These are phyloP conservation scores for Sminthurides aquaticus DNA, from an alignment of 2,888 invertebrate genomes.

Conservation along the genomic window DNA sequence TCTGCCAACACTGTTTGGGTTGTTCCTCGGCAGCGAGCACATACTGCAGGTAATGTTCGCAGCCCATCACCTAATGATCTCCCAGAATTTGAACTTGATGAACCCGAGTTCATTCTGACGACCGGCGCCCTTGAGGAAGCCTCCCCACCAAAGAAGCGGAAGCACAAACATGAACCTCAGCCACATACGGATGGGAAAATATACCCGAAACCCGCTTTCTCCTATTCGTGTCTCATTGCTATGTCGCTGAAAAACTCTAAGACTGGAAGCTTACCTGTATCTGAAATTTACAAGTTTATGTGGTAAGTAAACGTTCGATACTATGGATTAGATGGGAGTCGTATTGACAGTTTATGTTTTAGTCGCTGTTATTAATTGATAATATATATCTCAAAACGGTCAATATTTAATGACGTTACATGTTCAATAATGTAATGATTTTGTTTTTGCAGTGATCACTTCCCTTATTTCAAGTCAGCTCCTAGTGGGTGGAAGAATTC, in stretches of 20 bases:
- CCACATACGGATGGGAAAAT: conserved; percentile 51
- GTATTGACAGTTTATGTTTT: not conserved
- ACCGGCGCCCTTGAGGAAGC: conserved; percentile 33
- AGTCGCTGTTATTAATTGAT: too few relatives aligned
- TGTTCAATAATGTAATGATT: not conserved
- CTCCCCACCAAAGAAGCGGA: conserved; percentile 41
- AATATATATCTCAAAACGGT: too few relatives aligned
- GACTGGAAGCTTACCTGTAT: conserved; percentile 89
- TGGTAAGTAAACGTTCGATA: conserved; percentile 59
- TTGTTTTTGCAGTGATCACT: conserved; percentile 72
- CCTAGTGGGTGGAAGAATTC: conserved; percentile 99
- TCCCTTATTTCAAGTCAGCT: conserved; percentile 96
- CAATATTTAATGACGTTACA: too few relatives aligned
- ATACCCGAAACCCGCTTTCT: conserved; percentile 94
- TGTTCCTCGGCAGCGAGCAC: conserved; percentile 26
- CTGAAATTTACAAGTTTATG: conserved; percentile 98
- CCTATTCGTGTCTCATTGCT: conserved; percentile 95
- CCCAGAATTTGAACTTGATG: conserved; percentile 39
- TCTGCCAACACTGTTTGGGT: conserved; percentile 35
- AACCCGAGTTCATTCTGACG: conserved; percentile 40
- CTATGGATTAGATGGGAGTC: not conserved
- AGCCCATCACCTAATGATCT: conserved; percentile 30
- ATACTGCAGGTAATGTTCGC: not conserved
- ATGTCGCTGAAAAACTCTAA: conserved; percentile 95
- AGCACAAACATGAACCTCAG: conserved; percentile 42